Percentiles rank a stretch among this genome's conserved stretches.
These are phyloP conservation scores for Teinopalpus imperialis DNA, from an alignment of 2,888 invertebrate species.

Conservation along the genomic window DNA sequence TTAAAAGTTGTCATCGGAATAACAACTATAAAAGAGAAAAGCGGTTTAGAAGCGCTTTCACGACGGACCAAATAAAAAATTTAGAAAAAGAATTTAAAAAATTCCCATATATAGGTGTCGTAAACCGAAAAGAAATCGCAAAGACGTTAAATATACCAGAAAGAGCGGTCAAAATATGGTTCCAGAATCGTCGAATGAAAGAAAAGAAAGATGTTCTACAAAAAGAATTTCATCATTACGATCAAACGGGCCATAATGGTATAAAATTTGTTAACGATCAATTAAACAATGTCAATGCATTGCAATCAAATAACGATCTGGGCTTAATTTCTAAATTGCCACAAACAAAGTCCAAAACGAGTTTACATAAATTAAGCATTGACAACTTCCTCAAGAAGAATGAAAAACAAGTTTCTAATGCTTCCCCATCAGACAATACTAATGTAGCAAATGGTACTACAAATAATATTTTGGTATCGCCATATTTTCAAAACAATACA, in stretches of 20 bases:
- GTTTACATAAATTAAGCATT: slow-evolving; percentile 17
- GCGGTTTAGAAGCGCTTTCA: slow-evolving; percentile 84
- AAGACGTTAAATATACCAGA: slow-evolving; percentile 84
- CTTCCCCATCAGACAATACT: background rate
- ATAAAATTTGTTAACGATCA: slow-evolving; percentile 38
- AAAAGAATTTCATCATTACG: slow-evolving; percentile 38
- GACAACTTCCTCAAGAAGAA: slow-evolving; percentile 12
- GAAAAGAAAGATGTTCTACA: slow-evolving; percentile 80
- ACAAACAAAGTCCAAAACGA: slow-evolving; percentile 37
- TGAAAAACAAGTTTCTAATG: slow-evolving; percentile 2
- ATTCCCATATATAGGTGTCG: slow-evolving; percentile 85
- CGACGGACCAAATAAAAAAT: slow-evolving; percentile 87
- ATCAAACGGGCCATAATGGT: slow-evolving; percentile 32
- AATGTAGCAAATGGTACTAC: background rate
- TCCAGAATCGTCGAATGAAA: slow-evolving; percentile 91
- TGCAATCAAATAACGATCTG: slow-evolving; percentile 43
- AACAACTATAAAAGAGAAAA: slow-evolving; percentile 41
- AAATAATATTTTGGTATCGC: background rate
- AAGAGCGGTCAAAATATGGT: slow-evolving; percentile 92
- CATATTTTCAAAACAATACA: slow-evolving; percentile 10
- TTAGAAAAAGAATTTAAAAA: slow-evolving; percentile 87
- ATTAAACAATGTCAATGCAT: slow-evolving; percentile 41
- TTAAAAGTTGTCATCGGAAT: slow-evolving; percentile 29
- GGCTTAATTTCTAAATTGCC: slow-evolving; percentile 27
- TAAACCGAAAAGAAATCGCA: slow-evolving; percentile 86